Conservation (phyloP, 2,888 invertebrate genomes). For the Caenorhabditis doughertyi region DNA sequence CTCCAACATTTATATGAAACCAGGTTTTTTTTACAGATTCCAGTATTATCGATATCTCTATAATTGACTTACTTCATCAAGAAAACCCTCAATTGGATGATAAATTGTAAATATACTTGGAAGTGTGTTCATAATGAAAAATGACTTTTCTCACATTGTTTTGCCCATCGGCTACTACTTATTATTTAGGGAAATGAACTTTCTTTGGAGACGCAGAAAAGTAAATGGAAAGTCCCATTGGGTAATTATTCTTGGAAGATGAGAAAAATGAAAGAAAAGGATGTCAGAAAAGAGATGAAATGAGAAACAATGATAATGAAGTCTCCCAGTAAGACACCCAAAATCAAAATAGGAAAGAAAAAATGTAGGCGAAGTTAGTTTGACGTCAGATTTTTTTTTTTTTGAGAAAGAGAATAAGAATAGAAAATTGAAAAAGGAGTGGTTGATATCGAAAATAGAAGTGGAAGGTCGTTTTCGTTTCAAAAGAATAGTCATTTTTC, state of each 20-base stretch:
- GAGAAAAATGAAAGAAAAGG: constrained; percentile 8
- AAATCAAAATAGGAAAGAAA: no score
- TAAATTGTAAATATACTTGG: constrained; percentile 41
- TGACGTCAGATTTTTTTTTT: constrained; percentile 20
- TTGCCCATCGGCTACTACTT: constrained; percentile 49
- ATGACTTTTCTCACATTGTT: constrained; percentile 32
- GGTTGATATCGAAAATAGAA: constrained; percentile 32
- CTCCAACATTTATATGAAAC: no score
- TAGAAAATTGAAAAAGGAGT: constrained; percentile 9
- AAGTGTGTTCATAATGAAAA: constrained; percentile 32
- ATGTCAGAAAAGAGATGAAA: neutral
- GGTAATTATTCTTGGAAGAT: constrained; percentile 41
- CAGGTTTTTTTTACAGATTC: no score
- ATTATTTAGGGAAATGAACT: constrained; percentile 28
- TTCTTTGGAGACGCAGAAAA: constrained; percentile 17
- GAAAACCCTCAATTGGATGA: constrained; percentile 24
- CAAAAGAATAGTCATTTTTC: constrained; percentile 10
- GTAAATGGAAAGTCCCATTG: constrained; percentile 19
- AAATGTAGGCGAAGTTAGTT: constrained; percentile 23
- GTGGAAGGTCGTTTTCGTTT: constrained; percentile 18
- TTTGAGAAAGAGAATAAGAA: neutral
- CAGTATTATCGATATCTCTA: no score
- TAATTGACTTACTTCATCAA: constrained; percentile 28
- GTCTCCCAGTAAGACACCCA: neutral
- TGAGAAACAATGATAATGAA: constrained; percentile 29